Base-by-base conservation (phyloP, 2,797 vertebrate genomes). In the Petrocephalus schoutedeni region DNA sequence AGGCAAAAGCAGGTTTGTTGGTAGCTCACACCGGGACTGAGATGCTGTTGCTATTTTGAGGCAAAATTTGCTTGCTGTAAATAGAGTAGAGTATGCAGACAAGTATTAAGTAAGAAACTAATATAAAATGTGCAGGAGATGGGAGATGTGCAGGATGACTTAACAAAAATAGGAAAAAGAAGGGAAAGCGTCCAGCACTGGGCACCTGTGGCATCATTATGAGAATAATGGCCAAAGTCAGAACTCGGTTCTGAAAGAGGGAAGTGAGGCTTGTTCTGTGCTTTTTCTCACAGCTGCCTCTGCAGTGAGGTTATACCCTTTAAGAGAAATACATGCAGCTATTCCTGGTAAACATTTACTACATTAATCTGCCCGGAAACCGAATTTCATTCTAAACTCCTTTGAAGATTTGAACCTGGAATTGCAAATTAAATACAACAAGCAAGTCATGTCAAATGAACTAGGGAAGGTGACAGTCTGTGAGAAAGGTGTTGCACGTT, bases 251-350 rank as follows among this genome's bases (percentile, higher is more conserved):
- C 23, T 7, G 1, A 93, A 95, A 95, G 94, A 93, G 92, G 95
- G 93, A 95, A 95, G 89, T 89, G 88, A 49, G 45, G 16, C 89
- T 84, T 90, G 86, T 28, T 84, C 56, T 84, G 19, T 54, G 90
- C 91, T 90, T 91, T 93, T 93, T 90, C 91, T 93, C 88, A 90
- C 88, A 87, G 89, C 87, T 88, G 88, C 87, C 87, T 89, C 94
- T 95, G 93, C 93, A 95, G 88, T 95, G 90, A 94, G 87, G 77
- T 92, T 88, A 91, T 21, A 56, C 32, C 45, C 45, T 84, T 84
- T n/a, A 45, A 36, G 41, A n/a, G 2, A 57, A 32, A 14, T 28
- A 41, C 28, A n/a, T 28, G 16, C 41, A 83, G 9, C 9, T 9
- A 51, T 21, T 83, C 49, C 45, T 10, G 19, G 19, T 54, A 49